phyloP scores from a whole-genome alignment of 2,113 vertebrate species.

The Phyllostomus hastatus region DNA sequence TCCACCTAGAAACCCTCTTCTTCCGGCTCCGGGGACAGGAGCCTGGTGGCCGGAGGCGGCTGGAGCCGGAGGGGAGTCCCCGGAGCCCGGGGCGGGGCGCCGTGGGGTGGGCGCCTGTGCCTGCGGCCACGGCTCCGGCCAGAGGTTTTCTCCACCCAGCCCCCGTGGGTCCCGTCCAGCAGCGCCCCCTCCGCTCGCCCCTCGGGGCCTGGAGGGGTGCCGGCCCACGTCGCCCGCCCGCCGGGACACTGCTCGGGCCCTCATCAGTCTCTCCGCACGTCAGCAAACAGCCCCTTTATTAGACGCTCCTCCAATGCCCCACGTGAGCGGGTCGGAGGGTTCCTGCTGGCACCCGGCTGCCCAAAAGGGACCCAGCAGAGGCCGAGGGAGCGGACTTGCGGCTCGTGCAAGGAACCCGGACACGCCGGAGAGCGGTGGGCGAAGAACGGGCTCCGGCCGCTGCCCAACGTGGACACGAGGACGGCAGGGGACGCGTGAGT shows the following conservation, averaged over 20 bases:
- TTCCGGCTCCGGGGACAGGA: fast-evolving
- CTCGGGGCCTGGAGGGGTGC: background rate
- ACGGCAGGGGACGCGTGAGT: fast-evolving
- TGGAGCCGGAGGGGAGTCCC: background rate
- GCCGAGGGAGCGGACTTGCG: fast-evolving
- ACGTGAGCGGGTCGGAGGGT: fast-evolving
- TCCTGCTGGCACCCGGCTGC: background rate
- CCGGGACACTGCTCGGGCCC: background rate
- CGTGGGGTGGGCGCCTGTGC: fast-evolving
- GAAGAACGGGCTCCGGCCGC: fast-evolving
- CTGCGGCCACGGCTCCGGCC: background rate
- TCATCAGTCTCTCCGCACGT: background rate
- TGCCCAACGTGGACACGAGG: fast-evolving
- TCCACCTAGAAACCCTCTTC: fast-evolving
- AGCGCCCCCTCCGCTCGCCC: too few relatives aligned
- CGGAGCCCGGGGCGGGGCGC: fast-evolving
- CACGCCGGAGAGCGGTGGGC: fast-evolving
- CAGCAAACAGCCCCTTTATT: fast-evolving
- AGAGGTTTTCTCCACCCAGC: background rate
- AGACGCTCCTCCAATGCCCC: background rate
- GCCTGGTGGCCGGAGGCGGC: background rate
- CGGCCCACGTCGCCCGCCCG: background rate
- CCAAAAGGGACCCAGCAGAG: background rate
- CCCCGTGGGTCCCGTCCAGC: fast-evolving
- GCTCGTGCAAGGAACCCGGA: fast-evolving